Evolutionary conservation across 92 coral and sea anemone genomes (phyloP).

Genomic region (Desmophyllum pertusum): DNA sequence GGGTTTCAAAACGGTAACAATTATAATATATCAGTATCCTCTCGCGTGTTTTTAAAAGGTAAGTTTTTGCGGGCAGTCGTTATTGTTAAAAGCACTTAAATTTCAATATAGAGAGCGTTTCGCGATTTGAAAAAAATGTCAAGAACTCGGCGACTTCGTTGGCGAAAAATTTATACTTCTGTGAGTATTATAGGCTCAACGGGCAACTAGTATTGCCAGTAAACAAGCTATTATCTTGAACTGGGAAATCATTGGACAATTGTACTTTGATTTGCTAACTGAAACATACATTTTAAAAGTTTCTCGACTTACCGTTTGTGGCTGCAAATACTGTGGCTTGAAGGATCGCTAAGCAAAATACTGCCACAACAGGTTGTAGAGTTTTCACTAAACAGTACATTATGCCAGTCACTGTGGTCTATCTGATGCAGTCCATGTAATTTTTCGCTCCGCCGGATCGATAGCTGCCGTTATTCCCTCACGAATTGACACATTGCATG

Average conservation of each 20-base stretch:
- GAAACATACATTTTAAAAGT: too few species aligned
- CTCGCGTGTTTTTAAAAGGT: background rate
- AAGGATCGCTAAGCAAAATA: background rate
- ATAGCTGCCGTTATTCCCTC: too few species aligned
- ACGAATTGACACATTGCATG: background rate
- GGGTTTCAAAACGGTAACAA: background rate
- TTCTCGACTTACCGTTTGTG: background rate
- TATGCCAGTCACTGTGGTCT: background rate
- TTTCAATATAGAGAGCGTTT: background rate
- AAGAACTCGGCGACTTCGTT: background rate
- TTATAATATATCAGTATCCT: background rate
- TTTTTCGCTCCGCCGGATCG: background rate
- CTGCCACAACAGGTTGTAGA: background rate
- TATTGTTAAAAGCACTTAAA: background rate
- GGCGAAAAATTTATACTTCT: background rate
- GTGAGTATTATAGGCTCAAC: too few species aligned
- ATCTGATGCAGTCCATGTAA: background rate
- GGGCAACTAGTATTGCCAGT: background rate
- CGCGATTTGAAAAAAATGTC: background rate
- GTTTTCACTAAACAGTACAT: background rate
- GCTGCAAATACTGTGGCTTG: background rate
- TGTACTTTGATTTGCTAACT: background rate
- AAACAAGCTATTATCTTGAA: background rate
- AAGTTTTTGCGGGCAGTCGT: background rate
- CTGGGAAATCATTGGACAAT: background rate